Evolutionary conservation across 2,113 vertebrate genomes (phyloP).

Genomic region (Irena cyanogastra): DNA sequence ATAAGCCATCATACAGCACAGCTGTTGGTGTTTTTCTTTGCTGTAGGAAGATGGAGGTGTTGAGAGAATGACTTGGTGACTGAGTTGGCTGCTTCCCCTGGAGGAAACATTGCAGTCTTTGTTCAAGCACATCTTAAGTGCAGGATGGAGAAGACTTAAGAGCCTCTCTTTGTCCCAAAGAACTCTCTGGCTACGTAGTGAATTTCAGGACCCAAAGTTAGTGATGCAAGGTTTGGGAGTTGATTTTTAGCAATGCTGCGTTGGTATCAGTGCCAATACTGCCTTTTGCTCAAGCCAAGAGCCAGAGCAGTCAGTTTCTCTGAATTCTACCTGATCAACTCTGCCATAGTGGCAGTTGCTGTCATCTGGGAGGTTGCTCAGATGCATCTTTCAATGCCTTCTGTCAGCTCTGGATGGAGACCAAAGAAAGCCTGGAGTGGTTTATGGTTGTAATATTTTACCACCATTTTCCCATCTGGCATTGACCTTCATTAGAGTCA

Average conservation of each 20-base stretch:
- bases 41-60: not conserved
- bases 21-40: constrained; percentile 18
- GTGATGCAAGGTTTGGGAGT: not conserved
- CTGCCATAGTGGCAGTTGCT: fast-evolving
- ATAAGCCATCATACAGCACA: not conserved
- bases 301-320: not conserved
- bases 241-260: not conserved
- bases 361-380: not conserved
- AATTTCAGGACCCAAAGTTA: not conserved
- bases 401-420: not conserved
- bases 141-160: not conserved
- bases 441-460: not conserved
- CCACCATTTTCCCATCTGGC: not conserved
- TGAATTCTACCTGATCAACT: not conserved
- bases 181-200: not conserved
- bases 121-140: not conserved
- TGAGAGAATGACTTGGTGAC: not conserved
- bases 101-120: not conserved
- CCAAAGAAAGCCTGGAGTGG: not conserved
- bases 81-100: not conserved
- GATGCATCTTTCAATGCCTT: not conserved
- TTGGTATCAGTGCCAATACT: not conserved
- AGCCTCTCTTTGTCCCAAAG: not conserved
- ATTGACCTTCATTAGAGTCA: not conserved
- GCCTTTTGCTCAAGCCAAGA: not conserved